A percentile compares a stretch with the other conserved stretches of the same genome.
Conservation (phyloP, 2,888 invertebrate genomes). For the Cancer borealis region DNA sequence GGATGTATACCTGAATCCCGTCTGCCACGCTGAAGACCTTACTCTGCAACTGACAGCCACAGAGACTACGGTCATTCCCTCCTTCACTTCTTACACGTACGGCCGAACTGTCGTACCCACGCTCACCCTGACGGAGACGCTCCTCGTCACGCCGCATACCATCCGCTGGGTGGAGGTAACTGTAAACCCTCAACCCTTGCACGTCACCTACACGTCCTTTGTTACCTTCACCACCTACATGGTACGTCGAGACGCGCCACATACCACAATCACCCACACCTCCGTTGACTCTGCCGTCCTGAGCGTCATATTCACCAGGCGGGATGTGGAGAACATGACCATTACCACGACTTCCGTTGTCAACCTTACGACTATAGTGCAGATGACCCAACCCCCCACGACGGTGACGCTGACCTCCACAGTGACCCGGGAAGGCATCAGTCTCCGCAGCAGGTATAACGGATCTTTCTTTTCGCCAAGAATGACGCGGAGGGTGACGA, state of each 20-base stretch:
- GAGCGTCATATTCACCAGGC: not conserved
- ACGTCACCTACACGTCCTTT: not conserved
- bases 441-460: not conserved
- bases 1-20: not conserved
- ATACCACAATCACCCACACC: not conserved
- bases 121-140: not conserved
- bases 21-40: not conserved
- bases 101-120: not conserved
- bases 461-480: too few species aligned
- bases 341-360: not conserved
- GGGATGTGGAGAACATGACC: not conserved
- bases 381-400: not conserved
- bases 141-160: not conserved
- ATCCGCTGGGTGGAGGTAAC: not conserved
- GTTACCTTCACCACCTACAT: not conserved
- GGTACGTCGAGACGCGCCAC: not conserved
- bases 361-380: not conserved
- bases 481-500: too few species aligned
- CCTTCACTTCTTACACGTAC: not conserved
- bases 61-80: not conserved
- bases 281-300: not conserved
- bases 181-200: not conserved
- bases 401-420: not conserved
- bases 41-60: not conserved
- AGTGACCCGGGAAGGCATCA: not conserved